phyloP scores from a whole-genome alignment of 2,797 vertebrate species.

The Nannoperca obscura region DNA sequence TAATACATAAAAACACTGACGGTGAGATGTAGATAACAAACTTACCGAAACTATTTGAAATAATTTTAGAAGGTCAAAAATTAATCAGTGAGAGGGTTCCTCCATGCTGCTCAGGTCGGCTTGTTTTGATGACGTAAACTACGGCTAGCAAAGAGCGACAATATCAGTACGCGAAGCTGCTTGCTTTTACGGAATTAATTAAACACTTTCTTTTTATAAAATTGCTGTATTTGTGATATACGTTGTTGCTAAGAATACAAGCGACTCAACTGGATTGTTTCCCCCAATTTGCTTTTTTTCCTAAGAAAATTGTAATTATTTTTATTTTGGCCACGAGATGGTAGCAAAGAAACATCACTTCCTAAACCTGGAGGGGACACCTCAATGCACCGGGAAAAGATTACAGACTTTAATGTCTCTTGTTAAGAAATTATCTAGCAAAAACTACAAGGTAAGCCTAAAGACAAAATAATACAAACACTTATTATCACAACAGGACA shows the following conservation, averaged over 20 bases:
- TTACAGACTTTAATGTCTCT: neutral
- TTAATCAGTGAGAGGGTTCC: neutral
- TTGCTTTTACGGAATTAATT: accelerated
- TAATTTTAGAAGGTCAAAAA: slow-evolving; percentile 73
- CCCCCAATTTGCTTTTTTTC: neutral
- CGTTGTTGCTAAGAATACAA: neutral
- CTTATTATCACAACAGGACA: neutral
- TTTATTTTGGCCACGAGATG: slow-evolving; percentile 55
- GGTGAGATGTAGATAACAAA: neutral
- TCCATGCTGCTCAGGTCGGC: slow-evolving; percentile 66
- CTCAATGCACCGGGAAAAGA: neutral
- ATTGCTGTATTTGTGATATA: too few species aligned
- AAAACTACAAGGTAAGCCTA: neutral
- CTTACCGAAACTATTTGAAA: slow-evolving; percentile 29
- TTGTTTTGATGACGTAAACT: slow-evolving; percentile 76
- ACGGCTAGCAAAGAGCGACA: slow-evolving; percentile 52
- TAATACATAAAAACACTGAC: accelerated
- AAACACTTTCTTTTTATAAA: neutral
- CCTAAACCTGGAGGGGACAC: neutral
- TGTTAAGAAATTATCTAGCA: neutral
- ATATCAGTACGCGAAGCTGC: accelerated
- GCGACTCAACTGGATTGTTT: neutral
- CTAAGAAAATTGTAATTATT: neutral
- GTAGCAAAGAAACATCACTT: slow-evolving; percentile 44
- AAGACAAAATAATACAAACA: neutral